Conservation (phyloP, 2,888 invertebrate genomes). For the Drosophila neonasuta region DNA sequence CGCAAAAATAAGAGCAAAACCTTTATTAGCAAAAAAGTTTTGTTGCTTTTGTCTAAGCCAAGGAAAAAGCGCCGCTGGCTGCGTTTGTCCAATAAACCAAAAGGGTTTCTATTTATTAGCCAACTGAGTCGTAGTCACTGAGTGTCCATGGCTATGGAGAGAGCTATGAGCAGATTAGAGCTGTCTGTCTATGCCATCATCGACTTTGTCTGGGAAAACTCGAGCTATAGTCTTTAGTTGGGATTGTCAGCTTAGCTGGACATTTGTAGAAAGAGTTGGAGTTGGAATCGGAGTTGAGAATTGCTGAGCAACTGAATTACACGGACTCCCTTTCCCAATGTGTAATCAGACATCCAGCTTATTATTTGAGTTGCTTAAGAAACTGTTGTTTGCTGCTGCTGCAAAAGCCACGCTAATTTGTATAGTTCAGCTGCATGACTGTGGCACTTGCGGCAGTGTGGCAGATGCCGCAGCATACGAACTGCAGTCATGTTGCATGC, state of each 20-base stretch:
- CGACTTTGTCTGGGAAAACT: slow-evolving; percentile 12
- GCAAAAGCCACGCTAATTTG: slow-evolving; percentile 18
- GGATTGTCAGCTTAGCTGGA: slow-evolving; percentile 50
- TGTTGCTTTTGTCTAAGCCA: slow-evolving; percentile 50
- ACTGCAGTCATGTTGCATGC: slow-evolving; percentile 64
- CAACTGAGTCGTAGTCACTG: slow-evolving; percentile 33
- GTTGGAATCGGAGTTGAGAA: slow-evolving; percentile 28
- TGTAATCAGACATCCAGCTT: slow-evolving; percentile 10
- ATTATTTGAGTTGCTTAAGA: not conserved
- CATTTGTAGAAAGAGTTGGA: slow-evolving; percentile 18
- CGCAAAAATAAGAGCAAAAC: slow-evolving; percentile 66
- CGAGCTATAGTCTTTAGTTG: slow-evolving; percentile 11
- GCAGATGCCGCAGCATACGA: slow-evolving; percentile 43
- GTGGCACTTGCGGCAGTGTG: slow-evolving; percentile 4
- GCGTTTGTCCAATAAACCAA: slow-evolving; percentile 57
- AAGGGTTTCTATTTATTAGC: slow-evolving; percentile 73
- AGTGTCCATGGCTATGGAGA: slow-evolving; percentile 7
- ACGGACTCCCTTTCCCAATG: slow-evolving; percentile 16
- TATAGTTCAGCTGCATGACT: slow-evolving; percentile 21
- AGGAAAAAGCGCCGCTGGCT: slow-evolving; percentile 62
- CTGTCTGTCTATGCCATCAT: slow-evolving; percentile 8
- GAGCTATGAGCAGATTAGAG: slow-evolving; percentile 44
- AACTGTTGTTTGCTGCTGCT: slow-evolving; percentile 1
- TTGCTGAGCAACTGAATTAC: slow-evolving; percentile 41
- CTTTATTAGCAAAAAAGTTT: slow-evolving; percentile 71